Conservation (phyloP, 2,888 invertebrate species). For the Osmoderma eremita region DNA sequence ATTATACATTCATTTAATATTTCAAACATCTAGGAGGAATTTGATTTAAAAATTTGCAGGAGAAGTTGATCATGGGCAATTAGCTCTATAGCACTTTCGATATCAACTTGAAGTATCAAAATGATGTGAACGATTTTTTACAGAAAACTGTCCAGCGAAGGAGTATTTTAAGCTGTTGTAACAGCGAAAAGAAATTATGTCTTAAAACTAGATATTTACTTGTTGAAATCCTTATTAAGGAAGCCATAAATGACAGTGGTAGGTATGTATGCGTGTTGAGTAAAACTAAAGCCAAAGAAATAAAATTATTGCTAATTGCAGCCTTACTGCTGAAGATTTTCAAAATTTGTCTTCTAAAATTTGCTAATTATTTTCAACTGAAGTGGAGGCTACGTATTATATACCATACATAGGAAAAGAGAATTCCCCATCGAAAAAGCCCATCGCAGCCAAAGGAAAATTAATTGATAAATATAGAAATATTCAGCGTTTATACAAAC, state of each 20-base stretch:
- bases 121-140: background rate
- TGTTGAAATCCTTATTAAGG: conserved; percentile 3
- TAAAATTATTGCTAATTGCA: background rate
- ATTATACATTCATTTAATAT: no score
- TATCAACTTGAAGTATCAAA: no score
- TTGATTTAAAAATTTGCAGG: no score
- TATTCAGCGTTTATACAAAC: conserved; percentile 2
- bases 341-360: conserved; percentile 3
- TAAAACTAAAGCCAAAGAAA: background rate
- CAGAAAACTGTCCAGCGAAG: no score
- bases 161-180: no score
- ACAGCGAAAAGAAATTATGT: background rate
- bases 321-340: background rate
- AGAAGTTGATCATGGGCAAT: no score
- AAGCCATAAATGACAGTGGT: conserved; percentile 16
- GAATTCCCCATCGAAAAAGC: conserved; percentile 2
- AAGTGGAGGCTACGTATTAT: conserved; percentile 14
- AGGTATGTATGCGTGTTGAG: conserved; percentile 7
- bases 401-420: conserved; percentile 13
- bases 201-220: conserved; percentile 6
- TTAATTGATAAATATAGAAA: conserved; percentile 24
- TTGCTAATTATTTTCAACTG: conserved; percentile 6
- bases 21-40: no score
- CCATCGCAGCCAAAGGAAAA: conserved; percentile 16
- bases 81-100: no score